A percentile compares a stretch with the other conserved stretches of the same genome.
Evolutionary conservation across 92 coral and sea anemone species (phyloP).

Genomic region (Umimayanthus chanpuru): DNA sequence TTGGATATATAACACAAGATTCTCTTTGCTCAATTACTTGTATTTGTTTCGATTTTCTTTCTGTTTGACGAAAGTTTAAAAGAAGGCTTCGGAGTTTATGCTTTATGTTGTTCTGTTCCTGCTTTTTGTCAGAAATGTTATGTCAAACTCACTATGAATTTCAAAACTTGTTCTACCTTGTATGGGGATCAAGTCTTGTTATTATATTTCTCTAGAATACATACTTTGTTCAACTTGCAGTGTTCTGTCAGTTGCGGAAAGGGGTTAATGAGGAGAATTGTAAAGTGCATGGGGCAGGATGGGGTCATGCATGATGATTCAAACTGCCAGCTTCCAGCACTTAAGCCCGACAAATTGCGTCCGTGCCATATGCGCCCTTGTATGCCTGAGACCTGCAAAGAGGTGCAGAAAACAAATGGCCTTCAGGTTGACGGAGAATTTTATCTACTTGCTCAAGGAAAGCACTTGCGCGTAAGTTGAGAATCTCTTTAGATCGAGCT

Average conservation of each 20-base stretch:
- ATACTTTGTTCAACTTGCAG: constrained; percentile 32
- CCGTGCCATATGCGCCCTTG: constrained; percentile 79
- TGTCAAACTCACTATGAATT: too few species aligned
- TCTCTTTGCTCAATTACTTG: too few species aligned
- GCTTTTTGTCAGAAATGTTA: too few species aligned
- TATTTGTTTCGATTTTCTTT: too few species aligned
- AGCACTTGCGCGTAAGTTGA: constrained; percentile 68
- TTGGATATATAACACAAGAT: too few species aligned
- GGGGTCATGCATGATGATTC: constrained; percentile 54
- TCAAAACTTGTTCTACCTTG: too few species aligned
- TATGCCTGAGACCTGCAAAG: constrained; percentile 85
- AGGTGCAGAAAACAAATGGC: constrained; percentile 79
- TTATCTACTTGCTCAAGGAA: constrained; percentile 65
- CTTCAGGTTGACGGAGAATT: constrained; percentile 88
- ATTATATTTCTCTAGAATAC: not conserved
- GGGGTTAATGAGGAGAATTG: constrained; percentile 84
- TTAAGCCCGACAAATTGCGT: constrained; percentile 81
- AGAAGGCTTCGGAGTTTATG: too few species aligned
- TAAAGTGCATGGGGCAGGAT: constrained; percentile 72
- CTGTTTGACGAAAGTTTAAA: too few species aligned
- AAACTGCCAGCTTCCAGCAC: constrained; percentile 66
- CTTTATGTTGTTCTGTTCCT: too few species aligned
- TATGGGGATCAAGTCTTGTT: too few species aligned
- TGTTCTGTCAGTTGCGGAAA: constrained; percentile 80
- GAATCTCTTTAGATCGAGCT: not conserved